Evolutionary conservation across 2,888 invertebrate species (phyloP), one percentile per base, ranked within the genome.

Genomic region (Calephelis perditalis): DNA sequence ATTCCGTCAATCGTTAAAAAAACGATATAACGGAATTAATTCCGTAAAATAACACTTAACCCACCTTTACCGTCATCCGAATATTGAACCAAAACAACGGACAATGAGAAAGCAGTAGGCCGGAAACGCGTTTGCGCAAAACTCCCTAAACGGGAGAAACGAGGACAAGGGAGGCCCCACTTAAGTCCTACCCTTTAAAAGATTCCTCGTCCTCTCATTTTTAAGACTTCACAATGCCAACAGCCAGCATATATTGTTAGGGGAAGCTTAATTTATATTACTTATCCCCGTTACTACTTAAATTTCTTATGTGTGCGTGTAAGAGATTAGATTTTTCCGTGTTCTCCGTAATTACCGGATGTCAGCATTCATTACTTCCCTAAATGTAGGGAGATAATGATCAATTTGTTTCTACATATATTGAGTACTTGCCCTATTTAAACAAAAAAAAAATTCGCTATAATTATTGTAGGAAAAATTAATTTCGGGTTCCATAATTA

Each of bases 111-210:
- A 66, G 73, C 84, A 81, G 82, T 79, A 84, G 83, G 82, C 86
- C 80, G 84, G 79, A 79, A 85, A 84, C 84, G 83, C 84, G 83
- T 84, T 84, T 80, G 81, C 84, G 79, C 83, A 74, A 76, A 75
- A 76, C 73, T 73, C 79, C 78, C 81, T 80, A 79, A 66, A 67
- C 71, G 76, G 67, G 66, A 67, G 66, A 69, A 74, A 11, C 49
- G 15, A 47, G 76, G 75, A 74, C 75, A 74, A 71, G 78, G 82
- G 77, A 71, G 64, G 71, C 81, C 78, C 86, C 82, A 77, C 83
- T 86, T 84, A 86, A 89, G 85, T 83, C 86, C 84, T 89, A 89
- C 89, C 90, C 90, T 88, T 86, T 89, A 82, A 89, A 89, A 89
- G 89, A 89, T 89, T 88, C 84, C 84, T 72, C 84, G 87, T 86